Percentiles rank a stretch among this genome's conserved stretches.
Evolutionary conservation across 2,888 invertebrate genomes (phyloP).

Genomic region (Drosophila pseudotakahashii): DNA sequence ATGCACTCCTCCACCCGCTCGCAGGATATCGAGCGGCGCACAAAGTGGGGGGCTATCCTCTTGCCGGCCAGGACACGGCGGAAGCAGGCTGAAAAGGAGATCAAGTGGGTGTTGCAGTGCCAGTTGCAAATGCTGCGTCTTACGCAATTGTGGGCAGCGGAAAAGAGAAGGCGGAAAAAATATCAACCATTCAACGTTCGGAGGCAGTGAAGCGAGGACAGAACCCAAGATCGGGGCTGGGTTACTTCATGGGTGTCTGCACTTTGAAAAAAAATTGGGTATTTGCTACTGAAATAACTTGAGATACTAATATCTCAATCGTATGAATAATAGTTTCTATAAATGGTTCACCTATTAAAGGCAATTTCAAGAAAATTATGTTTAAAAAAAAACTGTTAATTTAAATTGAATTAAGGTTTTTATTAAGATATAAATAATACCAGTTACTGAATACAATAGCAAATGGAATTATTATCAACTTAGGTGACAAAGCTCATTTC

Average conservation of each 20-base stretch:
- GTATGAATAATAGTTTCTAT: not conserved
- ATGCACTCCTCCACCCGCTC: conserved; percentile 91
- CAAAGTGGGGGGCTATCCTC: conserved; percentile 88
- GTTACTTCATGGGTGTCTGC: conserved; percentile 50
- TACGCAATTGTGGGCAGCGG: conserved; percentile 26
- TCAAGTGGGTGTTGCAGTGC: conserved; percentile 32
- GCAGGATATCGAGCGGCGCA: conserved; percentile 88
- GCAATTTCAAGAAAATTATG: no score
- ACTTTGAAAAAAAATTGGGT: conserved; percentile 10
- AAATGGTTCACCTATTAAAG: not conserved
- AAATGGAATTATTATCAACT: not conserved
- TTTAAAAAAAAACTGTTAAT: no score
- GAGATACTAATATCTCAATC: not conserved
- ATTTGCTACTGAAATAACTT: not conserved
- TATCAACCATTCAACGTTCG: conserved; percentile 20
- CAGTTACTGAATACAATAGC: not conserved
- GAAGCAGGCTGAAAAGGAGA: conserved; percentile 88
- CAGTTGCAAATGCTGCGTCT: conserved; percentile 29
- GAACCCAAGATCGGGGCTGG: conserved; percentile 69
- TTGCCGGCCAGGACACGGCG: conserved; percentile 90
- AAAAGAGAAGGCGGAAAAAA: conserved; percentile 29
- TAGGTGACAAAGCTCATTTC: not conserved
- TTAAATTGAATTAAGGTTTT: no score
- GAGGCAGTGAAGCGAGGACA: conserved; percentile 70
- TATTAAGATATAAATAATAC: no score